A percentile compares a stretch with the other conserved stretches of the same genome.
Evolutionary conservation across 2,113 vertebrate genomes (phyloP).

Genomic region (Todiramphus saurophagus): DNA sequence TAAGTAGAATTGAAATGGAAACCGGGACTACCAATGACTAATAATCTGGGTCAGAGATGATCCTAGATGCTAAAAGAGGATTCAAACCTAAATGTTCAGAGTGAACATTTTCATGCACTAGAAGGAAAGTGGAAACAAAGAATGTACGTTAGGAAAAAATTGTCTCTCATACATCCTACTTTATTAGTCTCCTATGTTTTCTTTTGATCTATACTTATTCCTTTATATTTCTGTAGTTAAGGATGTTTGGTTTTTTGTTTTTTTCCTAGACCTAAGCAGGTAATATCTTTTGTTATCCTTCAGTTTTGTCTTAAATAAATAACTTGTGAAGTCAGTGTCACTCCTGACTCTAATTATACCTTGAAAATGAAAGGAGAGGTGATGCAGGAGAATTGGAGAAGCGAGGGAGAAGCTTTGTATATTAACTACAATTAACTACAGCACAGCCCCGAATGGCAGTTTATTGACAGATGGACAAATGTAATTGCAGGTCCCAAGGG

Average conservation of each 20-base stretch:
- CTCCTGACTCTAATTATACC: background rate
- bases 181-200: background rate
- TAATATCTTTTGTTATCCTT: background rate
- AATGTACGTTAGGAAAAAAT: background rate
- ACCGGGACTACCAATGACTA: background rate
- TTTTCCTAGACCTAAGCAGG: background rate
- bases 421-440: background rate
- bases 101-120: background rate
- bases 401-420: background rate
- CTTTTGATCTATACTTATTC: background rate
- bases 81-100: background rate
- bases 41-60: background rate
- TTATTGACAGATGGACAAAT: constrained; percentile 51
- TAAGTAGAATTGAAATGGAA: background rate
- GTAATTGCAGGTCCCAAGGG: constrained; percentile 26
- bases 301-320: background rate
- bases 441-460: background rate
- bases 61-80: background rate
- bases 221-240: background rate
- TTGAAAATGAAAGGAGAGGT: background rate
- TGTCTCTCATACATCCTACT: background rate
- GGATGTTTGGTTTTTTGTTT: no score
- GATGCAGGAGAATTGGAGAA: background rate
- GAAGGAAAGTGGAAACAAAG: background rate
- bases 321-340: background rate